These are phyloP conservation scores for Cataglyphis altisquamis DNA, from an alignment of 2,888 invertebrate genomes.

Conservation along the genomic window DNA sequence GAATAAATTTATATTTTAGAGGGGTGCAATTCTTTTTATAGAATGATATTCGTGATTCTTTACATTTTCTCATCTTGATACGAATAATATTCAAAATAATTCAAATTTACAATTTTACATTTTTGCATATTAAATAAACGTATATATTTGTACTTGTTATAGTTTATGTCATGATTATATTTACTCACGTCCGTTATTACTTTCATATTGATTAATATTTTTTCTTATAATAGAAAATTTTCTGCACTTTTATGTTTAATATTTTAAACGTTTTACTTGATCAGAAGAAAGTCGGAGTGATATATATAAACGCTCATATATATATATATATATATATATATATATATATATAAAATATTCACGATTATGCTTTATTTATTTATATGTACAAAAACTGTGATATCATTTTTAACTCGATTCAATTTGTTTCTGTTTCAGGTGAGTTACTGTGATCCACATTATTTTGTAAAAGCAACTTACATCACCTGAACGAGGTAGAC, in stretches of 20 bases:
- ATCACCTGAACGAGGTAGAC: background rate
- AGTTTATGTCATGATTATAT: background rate
- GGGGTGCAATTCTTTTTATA: background rate
- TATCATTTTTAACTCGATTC: background rate
- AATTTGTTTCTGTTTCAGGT: slow-evolving; percentile 40
- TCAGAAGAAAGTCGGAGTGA: background rate
- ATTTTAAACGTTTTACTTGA: background rate
- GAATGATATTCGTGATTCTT: background rate
- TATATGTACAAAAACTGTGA: background rate
- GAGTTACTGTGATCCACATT: background rate
- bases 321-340: too few species aligned
- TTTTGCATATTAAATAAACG: background rate
- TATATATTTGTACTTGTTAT: background rate
- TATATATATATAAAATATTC: background rate
- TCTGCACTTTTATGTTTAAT: background rate
- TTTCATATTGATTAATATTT: background rate
- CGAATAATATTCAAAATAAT: too few species aligned
- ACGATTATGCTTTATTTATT: background rate
- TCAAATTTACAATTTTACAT: background rate
- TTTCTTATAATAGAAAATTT: background rate
- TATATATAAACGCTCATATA: background rate
- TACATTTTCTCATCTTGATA: background rate
- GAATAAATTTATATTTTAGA: background rate
- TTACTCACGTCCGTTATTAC: background rate
- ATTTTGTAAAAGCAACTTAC: background rate